Conservation (phyloP, 2,113 vertebrate species). For the Aepyceros melampus region DNA sequence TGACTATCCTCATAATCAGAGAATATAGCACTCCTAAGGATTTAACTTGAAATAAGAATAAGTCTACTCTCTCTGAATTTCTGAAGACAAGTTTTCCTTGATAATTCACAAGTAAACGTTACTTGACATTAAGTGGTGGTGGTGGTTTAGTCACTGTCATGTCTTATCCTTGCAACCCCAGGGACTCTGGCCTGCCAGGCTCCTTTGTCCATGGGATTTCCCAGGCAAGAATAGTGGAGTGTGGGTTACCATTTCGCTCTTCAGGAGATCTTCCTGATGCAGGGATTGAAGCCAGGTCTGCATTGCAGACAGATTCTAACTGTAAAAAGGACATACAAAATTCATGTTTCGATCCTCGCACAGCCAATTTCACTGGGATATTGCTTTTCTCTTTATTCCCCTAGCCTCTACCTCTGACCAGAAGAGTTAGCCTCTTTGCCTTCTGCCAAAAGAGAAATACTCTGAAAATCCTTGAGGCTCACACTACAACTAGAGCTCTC, state of each 20-base stretch:
- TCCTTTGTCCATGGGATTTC: background rate
- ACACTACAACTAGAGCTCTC: fast-evolving
- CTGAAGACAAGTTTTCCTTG: background rate
- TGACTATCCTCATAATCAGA: fast-evolving
- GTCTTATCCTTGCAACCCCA: background rate
- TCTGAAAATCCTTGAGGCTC: background rate
- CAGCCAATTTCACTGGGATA: background rate
- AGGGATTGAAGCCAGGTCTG: background rate
- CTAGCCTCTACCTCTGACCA: background rate
- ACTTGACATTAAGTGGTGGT: background rate
- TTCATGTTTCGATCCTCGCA: fast-evolving
- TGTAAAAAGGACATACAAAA: background rate
- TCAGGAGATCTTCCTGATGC: background rate
- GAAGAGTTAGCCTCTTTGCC: background rate
- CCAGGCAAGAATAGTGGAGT: background rate
- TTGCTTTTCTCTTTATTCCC: background rate
- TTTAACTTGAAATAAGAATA: background rate
- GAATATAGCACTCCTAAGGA: fast-evolving
- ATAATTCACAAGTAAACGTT: background rate
- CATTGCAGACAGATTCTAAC: background rate
- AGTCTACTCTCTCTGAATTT: background rate
- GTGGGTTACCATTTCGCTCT: background rate
- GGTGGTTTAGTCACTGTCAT: background rate
- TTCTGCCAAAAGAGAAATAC: background rate
- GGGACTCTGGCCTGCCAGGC: background rate